Conservation (phyloP, 2,888 invertebrate species). For the Morpho helenor region DNA sequence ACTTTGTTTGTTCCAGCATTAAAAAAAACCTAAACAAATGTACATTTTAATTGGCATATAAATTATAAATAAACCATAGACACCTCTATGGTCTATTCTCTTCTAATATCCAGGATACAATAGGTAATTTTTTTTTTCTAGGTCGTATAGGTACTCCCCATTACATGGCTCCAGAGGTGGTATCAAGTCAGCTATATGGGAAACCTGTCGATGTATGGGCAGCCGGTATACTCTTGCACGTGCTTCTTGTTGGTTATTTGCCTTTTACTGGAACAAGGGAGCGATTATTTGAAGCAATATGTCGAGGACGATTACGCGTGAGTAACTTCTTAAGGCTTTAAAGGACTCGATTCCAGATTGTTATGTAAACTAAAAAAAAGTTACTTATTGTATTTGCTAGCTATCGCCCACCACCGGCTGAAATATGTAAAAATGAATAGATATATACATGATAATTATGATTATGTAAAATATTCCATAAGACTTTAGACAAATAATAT, state of each 20-base stretch:
- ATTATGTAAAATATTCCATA: too few species aligned
- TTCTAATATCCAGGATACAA: background rate
- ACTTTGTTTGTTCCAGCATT: too few species aligned
- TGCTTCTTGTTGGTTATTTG: constrained; percentile 94
- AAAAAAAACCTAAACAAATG: too few species aligned
- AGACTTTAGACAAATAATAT: too few species aligned
- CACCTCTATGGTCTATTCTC: too few species aligned
- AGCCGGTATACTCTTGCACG: constrained; percentile 95
- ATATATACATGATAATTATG: too few species aligned
- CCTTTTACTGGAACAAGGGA: constrained; percentile 98
- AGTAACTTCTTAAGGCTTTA: constrained; percentile 24
- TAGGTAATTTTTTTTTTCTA: constrained; percentile 42
- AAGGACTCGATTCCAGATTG: too few species aligned
- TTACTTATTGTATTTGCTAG: too few species aligned
- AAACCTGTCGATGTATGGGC: constrained; percentile 99
- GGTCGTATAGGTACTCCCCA: constrained; percentile 97
- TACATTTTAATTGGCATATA: too few species aligned
- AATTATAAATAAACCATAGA: background rate
- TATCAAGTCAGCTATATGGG: constrained; percentile 92
- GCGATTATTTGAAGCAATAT: constrained; percentile 94
- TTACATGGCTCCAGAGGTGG: constrained; percentile 99
- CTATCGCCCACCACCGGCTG: too few species aligned
- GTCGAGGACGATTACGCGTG: constrained; percentile 90
- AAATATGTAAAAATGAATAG: too few species aligned
- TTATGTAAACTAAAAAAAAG: too few species aligned